Base-by-base conservation (phyloP, 1,140 invertebrate species). In the Cotesia chilonis region DNA sequence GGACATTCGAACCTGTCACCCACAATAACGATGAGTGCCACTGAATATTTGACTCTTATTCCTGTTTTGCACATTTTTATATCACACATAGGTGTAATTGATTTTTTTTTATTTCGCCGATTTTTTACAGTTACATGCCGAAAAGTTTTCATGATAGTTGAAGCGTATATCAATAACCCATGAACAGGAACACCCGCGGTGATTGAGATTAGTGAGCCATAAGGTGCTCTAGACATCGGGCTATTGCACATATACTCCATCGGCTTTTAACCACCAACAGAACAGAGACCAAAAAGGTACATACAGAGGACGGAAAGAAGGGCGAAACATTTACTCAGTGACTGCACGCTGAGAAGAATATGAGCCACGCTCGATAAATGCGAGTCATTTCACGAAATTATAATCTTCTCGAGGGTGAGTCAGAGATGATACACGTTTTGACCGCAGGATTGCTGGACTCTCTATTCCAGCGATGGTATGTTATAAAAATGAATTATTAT, bases 321-420 rank as follows among this genome's bases (percentile, higher is more conserved):
- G 52, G 68, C n/a, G 10, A 17, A n/a, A 17, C 35, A 17, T 52
- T 51, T 20, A 35, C 55, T 6, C n/a, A 47, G 12, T 68, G 54
- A 61, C 52, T 52, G 36, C 63, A 74, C 12, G 61, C 65, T 68
- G 73, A 64, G 70, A 71, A 71, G 28, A 47, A 74, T 68, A 74
- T 71, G 68, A 73, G 51, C 7, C 47, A 36, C 52, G 69, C 52
- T 47, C 72, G 67, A 69, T 69, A 65, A 73, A 73, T 73, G 59
- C 47, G 38, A 69, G 41, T 41, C 51, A 69, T 73, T 69, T 54
- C 59, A 64, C 41, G 17, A 69, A 73, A 73, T 73, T 63, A 73
- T 73, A 63, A 73, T 73, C 67, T 68, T 28, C 6, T n/a, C 12
- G 47, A 59, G 70, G 70, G 70, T 66, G 61, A 55, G 28, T 71